Conservation (phyloP, 2,797 vertebrate genomes). For the Myotis findleyi region DNA sequence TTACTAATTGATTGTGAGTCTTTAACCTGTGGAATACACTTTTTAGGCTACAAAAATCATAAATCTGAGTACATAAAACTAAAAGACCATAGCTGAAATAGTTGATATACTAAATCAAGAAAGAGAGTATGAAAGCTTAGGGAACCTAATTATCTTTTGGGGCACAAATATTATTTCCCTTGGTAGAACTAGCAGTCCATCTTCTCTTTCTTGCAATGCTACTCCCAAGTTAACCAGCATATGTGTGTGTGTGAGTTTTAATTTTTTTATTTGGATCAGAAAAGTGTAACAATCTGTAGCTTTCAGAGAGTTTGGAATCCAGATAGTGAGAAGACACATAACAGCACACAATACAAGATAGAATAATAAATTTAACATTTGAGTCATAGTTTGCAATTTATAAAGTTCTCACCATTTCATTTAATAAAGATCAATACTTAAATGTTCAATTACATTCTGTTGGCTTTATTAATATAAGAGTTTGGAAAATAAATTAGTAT, state of each 20-base stretch:
- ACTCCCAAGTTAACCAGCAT: background rate
- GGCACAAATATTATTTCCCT: background rate
- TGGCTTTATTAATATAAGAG: background rate
- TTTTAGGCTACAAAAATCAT: background rate
- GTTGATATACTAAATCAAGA: background rate
- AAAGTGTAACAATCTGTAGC: background rate
- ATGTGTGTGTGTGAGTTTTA: background rate
- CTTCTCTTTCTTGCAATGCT: background rate
- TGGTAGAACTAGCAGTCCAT: background rate
- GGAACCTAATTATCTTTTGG: background rate
- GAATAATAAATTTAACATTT: background rate
- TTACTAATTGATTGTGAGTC: background rate
- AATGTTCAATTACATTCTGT: background rate
- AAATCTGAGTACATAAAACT: background rate
- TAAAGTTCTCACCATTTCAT: background rate
- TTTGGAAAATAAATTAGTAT: background rate
- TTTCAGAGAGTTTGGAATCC: constrained; percentile 10
- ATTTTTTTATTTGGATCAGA: background rate
- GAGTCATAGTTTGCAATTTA: background rate
- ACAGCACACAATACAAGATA: background rate
- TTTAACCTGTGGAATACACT: background rate
- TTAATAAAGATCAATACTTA: background rate
- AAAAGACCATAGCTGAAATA: background rate
- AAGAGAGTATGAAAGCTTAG: background rate
- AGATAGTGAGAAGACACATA: background rate